Evolutionary conservation across 2,113 vertebrate genomes (phyloP).

Genomic region (Caracal caracal): DNA sequence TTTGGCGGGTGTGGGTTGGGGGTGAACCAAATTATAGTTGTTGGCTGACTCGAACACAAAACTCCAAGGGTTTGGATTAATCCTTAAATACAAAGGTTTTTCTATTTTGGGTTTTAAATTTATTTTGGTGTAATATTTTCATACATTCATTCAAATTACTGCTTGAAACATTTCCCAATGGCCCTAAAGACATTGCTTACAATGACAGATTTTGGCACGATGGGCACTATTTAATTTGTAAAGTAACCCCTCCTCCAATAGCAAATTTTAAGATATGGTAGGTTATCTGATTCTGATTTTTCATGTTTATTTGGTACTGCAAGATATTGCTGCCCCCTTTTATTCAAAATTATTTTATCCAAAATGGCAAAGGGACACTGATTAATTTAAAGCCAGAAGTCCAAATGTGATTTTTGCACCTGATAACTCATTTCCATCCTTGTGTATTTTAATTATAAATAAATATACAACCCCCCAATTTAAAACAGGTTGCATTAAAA

Average conservation of each 20-base stretch:
- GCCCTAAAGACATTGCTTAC: neutral
- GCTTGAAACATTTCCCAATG: conserved; percentile 1
- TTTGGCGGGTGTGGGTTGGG: neutral
- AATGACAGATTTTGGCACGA: neutral
- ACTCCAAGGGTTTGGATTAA: conserved; percentile 21
- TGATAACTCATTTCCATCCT: conserved; percentile 54
- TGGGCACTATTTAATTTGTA: conserved; percentile 10
- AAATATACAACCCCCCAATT: conserved; percentile 53
- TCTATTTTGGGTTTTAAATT: neutral
- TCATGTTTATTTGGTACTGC: neutral
- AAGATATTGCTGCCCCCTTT: neutral
- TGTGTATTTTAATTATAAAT: conserved; percentile 73
- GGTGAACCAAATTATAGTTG: neutral
- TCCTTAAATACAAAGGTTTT: conserved; percentile 31
- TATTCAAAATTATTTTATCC: conserved; percentile 23
- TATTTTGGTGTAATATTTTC: neutral
- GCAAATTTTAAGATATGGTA: neutral
- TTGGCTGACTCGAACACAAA: neutral
- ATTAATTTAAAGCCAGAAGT: conserved; percentile 22
- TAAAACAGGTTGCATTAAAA: conserved; percentile 77
- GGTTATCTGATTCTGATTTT: neutral
- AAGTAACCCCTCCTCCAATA: neutral
- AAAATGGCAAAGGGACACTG: neutral
- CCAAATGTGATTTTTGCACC: conserved; percentile 54
- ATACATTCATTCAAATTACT: neutral